Evolutionary conservation across 1,140 invertebrate species (phyloP), one percentile per base, ranked within the genome.

Genomic region (Drosophila parabipectinata): DNA sequence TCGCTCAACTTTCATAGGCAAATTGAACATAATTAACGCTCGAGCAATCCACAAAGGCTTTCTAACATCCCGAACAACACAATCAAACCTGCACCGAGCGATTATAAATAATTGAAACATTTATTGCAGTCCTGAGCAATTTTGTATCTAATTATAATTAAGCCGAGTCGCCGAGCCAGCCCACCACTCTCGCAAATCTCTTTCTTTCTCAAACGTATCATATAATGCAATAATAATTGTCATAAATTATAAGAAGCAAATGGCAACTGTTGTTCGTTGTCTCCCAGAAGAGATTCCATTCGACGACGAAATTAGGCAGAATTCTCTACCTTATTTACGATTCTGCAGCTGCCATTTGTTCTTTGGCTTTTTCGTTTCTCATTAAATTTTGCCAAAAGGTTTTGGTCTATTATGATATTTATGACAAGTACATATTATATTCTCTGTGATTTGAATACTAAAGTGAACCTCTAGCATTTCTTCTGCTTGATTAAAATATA

Each of bases 51-150:
- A 45, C 30, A 24, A 50, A 37, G 44, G 32, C 59, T 74, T 74
- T 74, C 59, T 52, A 74, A 37, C 56, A 52, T 45, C 62, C 54
- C 39, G 9, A 10, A 47, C 26, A 32, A 66, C 21, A 72, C 51
- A 57, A 21, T 34, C 41, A 18, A 12, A 50, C 18, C 24, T n/a
- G 37, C 26, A 28, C 21, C 51, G 45, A 53, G 68, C 44, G 72
- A 79, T 83, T 88, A 88, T 87, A 83, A 88, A 87, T 88, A 88
- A 83, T 88, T 83, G 79, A 88, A 88, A 79, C 83, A 83, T 87
- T 87, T 87, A 87, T 87, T 87, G 83, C 83, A 87, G 83, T 88
- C 83, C 79, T 77, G 72, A 83, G 79, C 83, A 87, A 88, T 88
- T 77, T 83, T 77, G 76, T 67, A 77, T 66, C 83, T 87, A 87